Conservation (phyloP, 2,797 vertebrate genomes). For the Anniella stebbinsi region DNA sequence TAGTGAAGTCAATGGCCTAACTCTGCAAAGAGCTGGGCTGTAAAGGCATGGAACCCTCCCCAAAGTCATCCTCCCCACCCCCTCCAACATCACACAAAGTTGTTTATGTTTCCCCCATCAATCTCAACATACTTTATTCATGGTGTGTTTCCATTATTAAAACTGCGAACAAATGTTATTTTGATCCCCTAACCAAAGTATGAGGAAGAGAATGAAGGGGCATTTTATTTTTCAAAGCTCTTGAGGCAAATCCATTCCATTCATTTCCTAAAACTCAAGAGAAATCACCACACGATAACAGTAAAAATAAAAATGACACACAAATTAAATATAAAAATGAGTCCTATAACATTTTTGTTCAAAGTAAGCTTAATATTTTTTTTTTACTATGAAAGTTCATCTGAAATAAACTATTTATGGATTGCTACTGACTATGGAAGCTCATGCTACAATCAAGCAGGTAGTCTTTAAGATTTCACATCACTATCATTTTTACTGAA, state of each 20-base stretch:
- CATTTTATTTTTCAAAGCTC: slow-evolving; percentile 13
- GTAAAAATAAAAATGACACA: background rate
- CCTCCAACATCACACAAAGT: background rate
- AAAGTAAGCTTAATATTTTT: too few species aligned
- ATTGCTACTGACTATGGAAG: background rate
- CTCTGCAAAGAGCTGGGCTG: too few species aligned
- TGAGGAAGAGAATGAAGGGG: background rate
- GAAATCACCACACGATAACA: background rate
- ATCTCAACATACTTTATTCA: background rate
- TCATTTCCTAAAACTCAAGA: background rate
- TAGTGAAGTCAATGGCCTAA: background rate
- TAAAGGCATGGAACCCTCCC: background rate
- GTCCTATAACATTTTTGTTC: background rate
- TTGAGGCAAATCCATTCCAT: slow-evolving; percentile 10
- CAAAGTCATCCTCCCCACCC: background rate
- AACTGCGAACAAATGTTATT: background rate
- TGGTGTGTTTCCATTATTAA: background rate
- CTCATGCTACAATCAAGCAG: background rate
- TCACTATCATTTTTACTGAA: background rate
- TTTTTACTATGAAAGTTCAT: too few species aligned
- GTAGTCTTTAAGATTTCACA: background rate
- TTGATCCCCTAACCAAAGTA: background rate
- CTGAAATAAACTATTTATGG: too few species aligned
- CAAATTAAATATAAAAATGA: background rate
- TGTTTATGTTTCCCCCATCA: too few species aligned